Evolutionary conservation across 2,888 invertebrate genomes (phyloP), one percentile per base, ranked within the genome.

Genomic region (Penaeus monodon): DNA sequence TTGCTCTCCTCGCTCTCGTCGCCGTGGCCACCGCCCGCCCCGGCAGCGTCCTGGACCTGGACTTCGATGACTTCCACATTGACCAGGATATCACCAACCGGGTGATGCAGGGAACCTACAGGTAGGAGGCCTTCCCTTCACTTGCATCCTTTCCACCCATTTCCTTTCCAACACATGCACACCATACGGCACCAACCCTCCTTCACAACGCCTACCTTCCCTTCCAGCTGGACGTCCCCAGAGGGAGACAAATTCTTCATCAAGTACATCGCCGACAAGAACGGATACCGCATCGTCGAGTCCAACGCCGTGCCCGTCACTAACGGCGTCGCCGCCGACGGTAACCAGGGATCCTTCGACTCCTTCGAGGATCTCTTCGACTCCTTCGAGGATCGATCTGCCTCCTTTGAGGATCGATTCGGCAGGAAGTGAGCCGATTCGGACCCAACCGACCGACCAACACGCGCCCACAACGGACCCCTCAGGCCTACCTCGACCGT

Each of bases 261-360:
- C 27, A 82, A 68, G 29, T 88, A 88, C 80, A 80, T 88, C 79
- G 88, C 88, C 66, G 88, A 88, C 76, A 86, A 83, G 7, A 74
- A 86, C 57, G 88, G 88, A 44, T 88, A 82, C 82, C 64, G 88
- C 12, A 80, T 88, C 49, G 20, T 88, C 22, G 88, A 88, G 24
- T 88, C 88, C 66, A 88, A 88, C 88, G 85, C 88, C 27, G 83
- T 88, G 27, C 88, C 88, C 20, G 76, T 64, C 76, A 86, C 63
- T 73, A 65, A 65, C 57, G 88, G 88, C 38, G 83, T 88, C 27
- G 65, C 38, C 20, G 88, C 88, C 74, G 82, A 88, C 78, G 88
- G 88, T 3, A 22, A 74, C 24, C 73, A 88, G 84, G 88, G 86
- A 64, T 84, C 88, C 74, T 88, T 88, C 84, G 12, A n/a, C 0